Base-by-base conservation (phyloP, 2,113 vertebrate species). In the Oncorhynchus masou region DNA sequence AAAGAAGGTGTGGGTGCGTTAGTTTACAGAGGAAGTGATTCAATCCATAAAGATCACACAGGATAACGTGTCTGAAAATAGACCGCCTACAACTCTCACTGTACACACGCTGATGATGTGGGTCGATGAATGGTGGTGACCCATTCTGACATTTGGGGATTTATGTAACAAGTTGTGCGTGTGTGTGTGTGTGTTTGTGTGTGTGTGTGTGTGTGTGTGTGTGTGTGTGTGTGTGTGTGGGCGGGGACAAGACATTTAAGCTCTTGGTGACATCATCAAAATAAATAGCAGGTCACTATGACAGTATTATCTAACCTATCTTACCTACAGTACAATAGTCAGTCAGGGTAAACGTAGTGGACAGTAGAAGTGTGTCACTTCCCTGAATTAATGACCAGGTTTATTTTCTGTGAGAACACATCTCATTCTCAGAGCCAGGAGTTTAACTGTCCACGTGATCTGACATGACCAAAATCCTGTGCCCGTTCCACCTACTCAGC, bases 41-140 rank as follows among this genome's bases (percentile, higher is more conserved):
- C 20, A 15, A 6, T 57, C 54, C 59, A 22, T 81, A 79, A 73
- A 83, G 79, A 74, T 83, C 74, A 80, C 65, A 51, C 25, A 0
- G 51, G 88, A 90, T 76, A 19, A 54, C 51, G 5, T 54, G 13
- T 16, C 13, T 54, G 4, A 54, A 54, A 54, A 54, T 19, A 19
- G 13, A 54, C 15, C 3, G 77, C n/a, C 20, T 22, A 60, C n/a
- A 8, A 6, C 16, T 45, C 39, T 45, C 39, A 45, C 8, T 45
- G 8, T 57, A 57, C 54, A 57, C 54, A 57, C 54, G 76, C 4
- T 60, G 73, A 74, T 82, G 87, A 88, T 84, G 76, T 84, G 76
- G 86, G 83, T 71, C 34, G 8, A 45, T 45, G 39, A 45, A 45
- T n/a, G 59, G 72, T 64, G 79, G 74, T 49, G 5, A 59, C 59